phyloP scores from a whole-genome alignment of 2,113 vertebrate species.

The Phyllostomus discolor region DNA sequence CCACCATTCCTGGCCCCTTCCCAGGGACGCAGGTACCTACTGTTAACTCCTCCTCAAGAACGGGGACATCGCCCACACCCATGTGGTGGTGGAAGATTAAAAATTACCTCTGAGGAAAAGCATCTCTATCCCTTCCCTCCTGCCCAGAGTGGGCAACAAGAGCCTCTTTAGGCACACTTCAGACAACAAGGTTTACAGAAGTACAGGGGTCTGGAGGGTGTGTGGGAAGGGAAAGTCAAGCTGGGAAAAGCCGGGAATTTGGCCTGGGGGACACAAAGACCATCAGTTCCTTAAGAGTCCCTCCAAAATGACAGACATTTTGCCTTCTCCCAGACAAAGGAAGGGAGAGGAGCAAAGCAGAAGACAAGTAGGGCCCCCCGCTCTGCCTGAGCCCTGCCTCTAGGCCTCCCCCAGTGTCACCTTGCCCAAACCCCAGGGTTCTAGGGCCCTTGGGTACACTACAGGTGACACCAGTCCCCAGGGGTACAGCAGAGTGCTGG shows the following conservation, averaged over 20 bases:
- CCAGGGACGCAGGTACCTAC: fast-evolving
- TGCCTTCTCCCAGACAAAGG: background rate
- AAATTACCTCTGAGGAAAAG: background rate
- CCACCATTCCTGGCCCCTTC: background rate
- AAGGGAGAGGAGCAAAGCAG: background rate
- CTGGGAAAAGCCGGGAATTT: background rate
- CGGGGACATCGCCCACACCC: background rate
- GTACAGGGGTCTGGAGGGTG: fast-evolving
- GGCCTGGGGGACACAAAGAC: background rate
- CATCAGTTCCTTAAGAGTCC: background rate
- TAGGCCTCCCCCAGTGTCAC: background rate
- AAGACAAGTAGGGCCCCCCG: fast-evolving
- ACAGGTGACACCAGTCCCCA: background rate
- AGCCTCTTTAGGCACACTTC: background rate
- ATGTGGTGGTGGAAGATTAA: no score
- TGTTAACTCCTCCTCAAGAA: background rate
- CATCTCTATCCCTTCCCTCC: background rate
- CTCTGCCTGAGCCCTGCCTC: background rate
- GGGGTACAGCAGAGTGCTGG: background rate
- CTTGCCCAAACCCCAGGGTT: background rate
- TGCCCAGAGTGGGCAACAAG: background rate
- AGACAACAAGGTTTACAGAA: background rate
- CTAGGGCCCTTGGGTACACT: background rate
- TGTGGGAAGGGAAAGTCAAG: background rate
- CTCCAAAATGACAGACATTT: background rate